Percentiles rank a stretch among this genome's conserved stretches.
These are phyloP conservation scores for Drosophila flavopinicola DNA, from an alignment of 2,888 invertebrate genomes.

Conservation along the genomic window DNA sequence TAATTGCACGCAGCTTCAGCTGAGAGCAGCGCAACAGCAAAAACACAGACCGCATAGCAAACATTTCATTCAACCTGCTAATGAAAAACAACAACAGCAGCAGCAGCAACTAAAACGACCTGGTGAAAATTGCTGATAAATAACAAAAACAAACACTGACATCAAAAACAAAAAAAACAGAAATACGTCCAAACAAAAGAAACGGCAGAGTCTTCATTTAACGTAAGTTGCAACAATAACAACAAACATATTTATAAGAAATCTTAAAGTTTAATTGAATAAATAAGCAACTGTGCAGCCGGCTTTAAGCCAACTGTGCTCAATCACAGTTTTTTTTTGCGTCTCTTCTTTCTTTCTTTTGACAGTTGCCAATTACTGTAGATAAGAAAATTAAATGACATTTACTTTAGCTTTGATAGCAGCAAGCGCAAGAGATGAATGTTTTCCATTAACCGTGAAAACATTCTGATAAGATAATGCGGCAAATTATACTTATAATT, in stretches of 20 bases:
- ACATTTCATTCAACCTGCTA: conserved; percentile 58
- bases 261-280: conserved; percentile 11
- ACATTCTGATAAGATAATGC: too few relatives aligned
- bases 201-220: conserved; percentile 18
- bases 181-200: conserved; percentile 30
- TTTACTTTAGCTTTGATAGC: too few relatives aligned
- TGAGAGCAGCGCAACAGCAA: conserved; percentile 32
- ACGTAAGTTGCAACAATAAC: conserved; percentile 52
- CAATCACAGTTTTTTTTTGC: too few relatives aligned
- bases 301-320: too few relatives aligned
- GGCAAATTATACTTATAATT: too few relatives aligned
- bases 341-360: too few relatives aligned
- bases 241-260: conserved; percentile 7
- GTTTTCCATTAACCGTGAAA: too few relatives aligned
- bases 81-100: conserved; percentile 38
- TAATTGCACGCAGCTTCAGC: conserved; percentile 67
- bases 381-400: too few relatives aligned
- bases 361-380: too few relatives aligned
- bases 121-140: conserved; percentile 66
- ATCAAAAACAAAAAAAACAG: conserved; percentile 36
- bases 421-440: too few relatives aligned
- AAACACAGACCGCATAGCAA: conserved; percentile 24
- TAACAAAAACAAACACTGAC: conserved; percentile 21
- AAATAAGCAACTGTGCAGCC: conserved; percentile 16
- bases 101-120: conserved; percentile 9